Conservation (phyloP, 2,113 vertebrate species). For the Cacatua alba region DNA sequence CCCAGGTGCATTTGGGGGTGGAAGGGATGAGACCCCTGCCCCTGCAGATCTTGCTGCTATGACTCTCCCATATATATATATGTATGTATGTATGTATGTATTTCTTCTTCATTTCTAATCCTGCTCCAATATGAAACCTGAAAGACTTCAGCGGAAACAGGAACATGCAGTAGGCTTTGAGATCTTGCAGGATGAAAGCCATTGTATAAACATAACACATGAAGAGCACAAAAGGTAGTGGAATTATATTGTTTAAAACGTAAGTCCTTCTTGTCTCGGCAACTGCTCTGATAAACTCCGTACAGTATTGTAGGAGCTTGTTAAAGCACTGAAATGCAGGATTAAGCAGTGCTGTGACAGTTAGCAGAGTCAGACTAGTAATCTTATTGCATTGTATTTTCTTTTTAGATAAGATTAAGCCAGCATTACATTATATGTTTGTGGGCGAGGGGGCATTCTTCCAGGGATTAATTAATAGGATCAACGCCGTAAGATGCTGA, state of each 20-base stretch:
- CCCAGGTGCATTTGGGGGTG: rapidly evolving
- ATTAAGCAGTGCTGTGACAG: constrained; percentile 41
- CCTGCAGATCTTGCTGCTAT: not conserved
- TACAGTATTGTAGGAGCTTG: constrained; percentile 24
- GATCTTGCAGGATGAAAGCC: not conserved
- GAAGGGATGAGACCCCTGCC: not conserved
- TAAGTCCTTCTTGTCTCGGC: constrained; percentile 20
- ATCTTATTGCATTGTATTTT: constrained; percentile 47
- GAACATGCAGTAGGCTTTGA: not conserved
- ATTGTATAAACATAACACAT: not conserved
- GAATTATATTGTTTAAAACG: constrained; percentile 48
- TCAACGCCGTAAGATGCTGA: constrained; percentile 4
- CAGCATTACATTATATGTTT: constrained; percentile 30
- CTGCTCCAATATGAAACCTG: not conserved
- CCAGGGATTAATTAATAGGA: constrained; percentile 57
- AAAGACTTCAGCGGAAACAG: not conserved
- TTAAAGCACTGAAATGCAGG: constrained; percentile 5
- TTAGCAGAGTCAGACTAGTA: constrained; percentile 51
- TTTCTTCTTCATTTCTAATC: not conserved
- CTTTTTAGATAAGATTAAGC: constrained; percentile 52
- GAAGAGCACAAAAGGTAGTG: not conserved
- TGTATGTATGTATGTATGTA: not conserved
- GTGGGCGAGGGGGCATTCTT: constrained; percentile 25
- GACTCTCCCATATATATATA: not conserved
- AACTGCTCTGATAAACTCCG: constrained; percentile 32